phyloP scores from a whole-genome alignment of 2,113 vertebrate species.

The Lipotes vexillifer region DNA sequence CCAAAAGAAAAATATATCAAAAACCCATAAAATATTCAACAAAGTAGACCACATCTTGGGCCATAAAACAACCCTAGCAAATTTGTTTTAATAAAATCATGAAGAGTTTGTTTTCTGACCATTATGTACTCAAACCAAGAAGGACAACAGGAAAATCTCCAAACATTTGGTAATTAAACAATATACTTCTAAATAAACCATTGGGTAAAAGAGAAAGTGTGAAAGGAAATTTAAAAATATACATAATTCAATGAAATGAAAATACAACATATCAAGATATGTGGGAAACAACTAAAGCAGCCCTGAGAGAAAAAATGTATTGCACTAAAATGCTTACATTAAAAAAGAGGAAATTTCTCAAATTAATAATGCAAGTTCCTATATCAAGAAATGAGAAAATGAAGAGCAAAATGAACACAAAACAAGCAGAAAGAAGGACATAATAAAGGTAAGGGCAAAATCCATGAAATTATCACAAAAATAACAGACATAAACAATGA shows the following conservation, averaged over 20 bases:
- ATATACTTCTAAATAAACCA: neutral
- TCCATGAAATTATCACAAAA: neutral
- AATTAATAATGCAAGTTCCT: neutral
- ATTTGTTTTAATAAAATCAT: neutral
- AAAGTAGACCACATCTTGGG: neutral
- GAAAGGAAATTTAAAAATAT: neutral
- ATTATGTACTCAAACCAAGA: neutral
- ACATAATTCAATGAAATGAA: neutral
- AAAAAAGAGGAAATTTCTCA: neutral
- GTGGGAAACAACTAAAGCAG: neutral
- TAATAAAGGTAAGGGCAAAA: neutral
- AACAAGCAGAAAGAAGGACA: neutral
- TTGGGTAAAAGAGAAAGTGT: neutral
- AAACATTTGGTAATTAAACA: neutral
- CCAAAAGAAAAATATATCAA: neutral
- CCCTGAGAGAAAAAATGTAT: neutral
- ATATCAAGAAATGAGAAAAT: neutral
- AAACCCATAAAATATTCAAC: neutral
- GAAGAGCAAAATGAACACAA: neutral
- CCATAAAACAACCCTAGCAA: neutral
- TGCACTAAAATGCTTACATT: neutral
- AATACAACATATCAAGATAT: neutral
- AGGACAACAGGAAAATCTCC: neutral
- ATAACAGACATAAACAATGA: neutral
- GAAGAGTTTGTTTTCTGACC: neutral